Base-by-base conservation (phyloP, 2,797 vertebrate genomes). In the Chanos chanos region DNA sequence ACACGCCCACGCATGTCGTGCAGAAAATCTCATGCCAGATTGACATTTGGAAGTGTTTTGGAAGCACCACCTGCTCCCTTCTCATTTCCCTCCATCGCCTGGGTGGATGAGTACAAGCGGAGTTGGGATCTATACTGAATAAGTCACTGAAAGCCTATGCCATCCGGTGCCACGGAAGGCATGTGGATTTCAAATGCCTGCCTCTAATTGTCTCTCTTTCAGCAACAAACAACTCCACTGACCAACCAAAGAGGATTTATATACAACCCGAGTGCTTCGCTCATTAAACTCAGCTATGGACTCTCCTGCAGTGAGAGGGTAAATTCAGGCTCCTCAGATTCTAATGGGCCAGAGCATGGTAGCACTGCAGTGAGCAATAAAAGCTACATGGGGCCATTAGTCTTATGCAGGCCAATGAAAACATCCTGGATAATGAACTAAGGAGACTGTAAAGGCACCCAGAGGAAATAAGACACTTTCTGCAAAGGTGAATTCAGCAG, bases 381-480 rank as follows among this genome's bases (percentile, higher is more conserved):
- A 85, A 80, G 69, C 68, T 71, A 80, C 74, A 77, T 60, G 52
- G 72, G 76, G 57, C 80, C 73, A 85, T 87, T 86, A 85, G 79
- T 86, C 81, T 77, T 81, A 72, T 71, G 77, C 67, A 68, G 80
- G 47, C 69, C 72, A 78, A 71, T 73, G 78, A 77, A 83, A 83
- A 74, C 59, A 61, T 79, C 51, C 75, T 51, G 73, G 75, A 75
- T 88, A 88, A 87, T 87, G 87, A 90, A 83, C 64, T 77, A 73
- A 69, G 66, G 71, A 76, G 61, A 72, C 54, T 64, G 59, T 77
- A 82, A 73, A 75, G 22, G 33, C 48, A 62, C 64, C 69, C 52
- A 47, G 48, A 67, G 56, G 67, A 79, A 75, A 70, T 83, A 71
- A 70, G 40, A 27, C n/a, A 49, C 57, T 15, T 54, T 50, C 64